These are phyloP conservation scores for Aldabrachelys gigantea DNA, from an alignment of 2,113 vertebrate species.

Conservation along the genomic window DNA sequence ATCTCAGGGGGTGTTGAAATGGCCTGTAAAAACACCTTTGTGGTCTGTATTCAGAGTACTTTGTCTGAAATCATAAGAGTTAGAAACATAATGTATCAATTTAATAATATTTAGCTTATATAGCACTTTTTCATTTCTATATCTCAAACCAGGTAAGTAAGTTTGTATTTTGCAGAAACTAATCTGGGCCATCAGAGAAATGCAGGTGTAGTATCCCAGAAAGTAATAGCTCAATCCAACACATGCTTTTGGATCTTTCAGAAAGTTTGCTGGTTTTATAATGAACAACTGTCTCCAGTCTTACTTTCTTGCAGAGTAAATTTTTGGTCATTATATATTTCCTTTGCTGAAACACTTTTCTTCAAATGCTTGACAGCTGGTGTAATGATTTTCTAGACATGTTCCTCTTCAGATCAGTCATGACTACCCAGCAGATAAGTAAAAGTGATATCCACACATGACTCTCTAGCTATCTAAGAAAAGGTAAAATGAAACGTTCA, in stretches of 20 bases:
- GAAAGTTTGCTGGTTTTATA: background rate
- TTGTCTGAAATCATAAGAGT: background rate
- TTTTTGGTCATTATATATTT: background rate
- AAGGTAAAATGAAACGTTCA: background rate
- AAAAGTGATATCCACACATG: background rate
- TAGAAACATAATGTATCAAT: background rate
- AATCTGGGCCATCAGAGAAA: background rate
- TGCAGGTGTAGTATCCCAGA: background rate
- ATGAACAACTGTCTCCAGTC: background rate
- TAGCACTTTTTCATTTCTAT: background rate
- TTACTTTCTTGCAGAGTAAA: background rate
- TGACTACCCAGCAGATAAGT: background rate
- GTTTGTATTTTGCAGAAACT: background rate
- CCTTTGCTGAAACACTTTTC: background rate
- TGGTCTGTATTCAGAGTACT: background rate
- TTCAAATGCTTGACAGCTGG: background rate
- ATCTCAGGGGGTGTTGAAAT: background rate
- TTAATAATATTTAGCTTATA: background rate
- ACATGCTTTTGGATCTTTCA: background rate
- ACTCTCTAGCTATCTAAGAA: background rate
- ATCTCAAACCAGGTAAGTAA: background rate
- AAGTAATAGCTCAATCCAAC: background rate
- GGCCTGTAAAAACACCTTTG: background rate
- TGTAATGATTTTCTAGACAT: background rate
- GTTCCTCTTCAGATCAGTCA: background rate